Evolutionary conservation across 2,797 vertebrate species (phyloP), one percentile per base, ranked within the genome.

Genomic region (Pseudopleuronectes americanus): DNA sequence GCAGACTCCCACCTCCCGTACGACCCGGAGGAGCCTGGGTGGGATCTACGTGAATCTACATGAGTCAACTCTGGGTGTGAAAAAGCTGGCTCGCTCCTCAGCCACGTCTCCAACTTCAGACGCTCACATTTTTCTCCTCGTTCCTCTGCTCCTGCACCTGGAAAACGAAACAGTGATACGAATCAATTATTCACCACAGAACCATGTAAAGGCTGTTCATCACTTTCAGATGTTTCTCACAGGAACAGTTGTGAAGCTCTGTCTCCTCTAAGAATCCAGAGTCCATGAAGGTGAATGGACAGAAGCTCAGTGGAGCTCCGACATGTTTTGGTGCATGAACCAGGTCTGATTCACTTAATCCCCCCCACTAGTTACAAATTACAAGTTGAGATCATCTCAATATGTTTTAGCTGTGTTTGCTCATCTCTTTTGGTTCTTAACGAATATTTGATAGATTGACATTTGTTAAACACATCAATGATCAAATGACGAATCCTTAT

Each of bases 1-100:
- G 75, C 28, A 28, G 53, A 24, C 26, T 49, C 67, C 24, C 28
- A 36, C 64, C 76, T 89, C 86, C 86, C 53, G 45, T 57, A 69
- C 38, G 45, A 76, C 79, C 75, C 43, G 36, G n/a, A 55, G 63
- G 64, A 77, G 70, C 41, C 6, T 17, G 23, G 66, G 38, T 61
- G 64, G 67, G 68, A 61, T 63, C 70, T 36, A 49, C 51, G 61
- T 80, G 56, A 23, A 61, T 63, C 70, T 36, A 49, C 51, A 63
- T 80, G 56, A 23, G 59, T 51, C 64, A 13, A 9, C 12, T 21
- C 21, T 52, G 41, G 36, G 17, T 55, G 48, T 66, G 73, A 71
- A 79, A 85, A 76, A 60, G 78, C 22, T 65, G 41, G 41, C 41
- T 43, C 36, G 26, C 38, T 74, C 47, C n/a, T 31, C 19, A 12